Base-by-base conservation (phyloP, 2,113 vertebrate species). In the Istiophorus platypterus region DNA sequence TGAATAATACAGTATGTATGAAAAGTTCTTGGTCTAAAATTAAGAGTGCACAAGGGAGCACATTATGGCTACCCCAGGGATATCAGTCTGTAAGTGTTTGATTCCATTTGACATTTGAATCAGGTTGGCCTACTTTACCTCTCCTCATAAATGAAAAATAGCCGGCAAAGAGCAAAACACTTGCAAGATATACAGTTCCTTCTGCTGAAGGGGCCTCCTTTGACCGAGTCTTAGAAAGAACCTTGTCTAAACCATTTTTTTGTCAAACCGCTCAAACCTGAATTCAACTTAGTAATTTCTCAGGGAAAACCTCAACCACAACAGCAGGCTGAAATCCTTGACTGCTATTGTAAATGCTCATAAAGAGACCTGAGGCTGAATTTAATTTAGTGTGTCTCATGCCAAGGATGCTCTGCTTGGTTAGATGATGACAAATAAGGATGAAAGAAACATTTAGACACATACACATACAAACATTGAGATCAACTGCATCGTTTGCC, bases 81-180 rank as follows among this genome's bases (percentile, higher is more conserved):
- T 42, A 14, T 71, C 74, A 88, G 62, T 65, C 18, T 69, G 26
- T 2, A 4, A 63, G 12, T 71, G 26, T 62, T 52, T 78, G 68
- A 88, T 81, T 87, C 18, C 2, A 24, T 65, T 68, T 78, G 81
- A 85, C 81, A 77, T 82, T 22, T 75, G 22, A 59, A 76, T 62
- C 37, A 69, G 49, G 57, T 52, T 70, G 68, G 12, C 52, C 67
- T 76, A 64, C 29, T 85, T 83, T 45, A 81, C 47, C 39, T 84
- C 45, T 37, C 5, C 39, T 59, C 34, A 75, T 63, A 41, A 62
- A 78, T 66, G 14, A 64, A 70, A 22, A 58, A 62, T 14, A 63
- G 29, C 37, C 15, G 14, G 11, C 41, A 63, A 76, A 69, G 20
- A 17, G 58, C 1, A 42, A 51, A 56, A 62, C 9, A 15, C 13